These are phyloP conservation scores for Drosophila littoralis DNA, from an alignment of 1,140 invertebrate species.

Conservation along the genomic window DNA sequence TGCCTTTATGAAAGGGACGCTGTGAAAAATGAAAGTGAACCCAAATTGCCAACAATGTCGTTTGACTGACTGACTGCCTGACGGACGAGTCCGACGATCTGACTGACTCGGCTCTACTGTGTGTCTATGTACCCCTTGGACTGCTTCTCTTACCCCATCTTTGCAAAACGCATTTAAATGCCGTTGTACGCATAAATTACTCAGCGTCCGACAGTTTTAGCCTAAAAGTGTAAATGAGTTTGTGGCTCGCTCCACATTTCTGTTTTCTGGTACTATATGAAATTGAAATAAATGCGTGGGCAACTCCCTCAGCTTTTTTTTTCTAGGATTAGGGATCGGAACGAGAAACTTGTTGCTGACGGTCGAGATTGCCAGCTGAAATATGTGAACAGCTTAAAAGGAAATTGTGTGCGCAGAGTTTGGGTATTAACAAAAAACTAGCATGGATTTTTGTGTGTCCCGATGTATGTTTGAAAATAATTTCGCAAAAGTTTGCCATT, in stretches of 20 bases:
- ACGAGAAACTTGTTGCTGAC: slow-evolving; percentile 52
- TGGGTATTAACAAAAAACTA: background rate
- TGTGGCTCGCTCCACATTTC: slow-evolving; percentile 28
- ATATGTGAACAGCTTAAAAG: slow-evolving; percentile 15
- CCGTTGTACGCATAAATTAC: slow-evolving; percentile 74
- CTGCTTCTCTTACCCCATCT: background rate
- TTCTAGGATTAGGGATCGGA: background rate
- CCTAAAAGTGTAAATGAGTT: slow-evolving; percentile 68
- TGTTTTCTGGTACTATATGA: slow-evolving; percentile 9
- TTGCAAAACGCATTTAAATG: slow-evolving; percentile 65
- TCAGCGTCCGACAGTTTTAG: slow-evolving; percentile 54
- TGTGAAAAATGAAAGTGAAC: slow-evolving; percentile 70
- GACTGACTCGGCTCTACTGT: background rate
- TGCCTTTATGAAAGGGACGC: slow-evolving; percentile 39
- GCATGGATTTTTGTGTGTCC: background rate
- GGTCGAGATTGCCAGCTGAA: slow-evolving; percentile 33
- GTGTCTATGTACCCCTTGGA: background rate
- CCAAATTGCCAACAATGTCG: slow-evolving; percentile 25
- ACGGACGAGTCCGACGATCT: slow-evolving; percentile 7
- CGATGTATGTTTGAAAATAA: background rate
- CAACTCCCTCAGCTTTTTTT: slow-evolving; percentile 11
- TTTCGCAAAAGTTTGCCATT: background rate
- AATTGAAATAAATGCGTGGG: slow-evolving; percentile 62
- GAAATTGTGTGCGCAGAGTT: slow-evolving; percentile 14
- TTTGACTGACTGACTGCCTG: slow-evolving; percentile 25